Evolutionary conservation across 2,113 vertebrate species (phyloP).

Genomic region (Halichoeres trimaculatus): DNA sequence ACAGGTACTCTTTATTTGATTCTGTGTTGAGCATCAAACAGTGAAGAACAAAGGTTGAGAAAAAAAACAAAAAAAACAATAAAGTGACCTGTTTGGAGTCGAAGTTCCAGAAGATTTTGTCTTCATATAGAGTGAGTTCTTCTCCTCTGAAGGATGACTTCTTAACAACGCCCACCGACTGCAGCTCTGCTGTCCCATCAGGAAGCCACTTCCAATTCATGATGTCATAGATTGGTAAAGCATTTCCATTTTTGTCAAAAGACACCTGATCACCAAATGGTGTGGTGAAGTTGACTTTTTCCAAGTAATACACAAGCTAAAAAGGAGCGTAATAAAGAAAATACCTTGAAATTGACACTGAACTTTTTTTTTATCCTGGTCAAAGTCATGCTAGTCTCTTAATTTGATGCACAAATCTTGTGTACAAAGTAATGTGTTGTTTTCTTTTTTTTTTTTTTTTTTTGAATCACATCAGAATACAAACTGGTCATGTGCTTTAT

Average conservation of each 20-base stretch:
- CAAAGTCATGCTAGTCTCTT: neutral
- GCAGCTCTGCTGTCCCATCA: slow-evolving; percentile 56
- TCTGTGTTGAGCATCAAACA: neutral
- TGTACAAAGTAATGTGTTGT: no score
- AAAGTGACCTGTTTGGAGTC: slow-evolving; percentile 54
- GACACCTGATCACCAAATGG: slow-evolving; percentile 72
- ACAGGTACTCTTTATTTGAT: neutral
- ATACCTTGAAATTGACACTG: neutral
- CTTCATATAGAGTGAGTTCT: slow-evolving; percentile 68
- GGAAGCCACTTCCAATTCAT: slow-evolving; percentile 73
- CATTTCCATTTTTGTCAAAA: slow-evolving; percentile 78
- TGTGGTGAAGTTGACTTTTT: slow-evolving; percentile 77
- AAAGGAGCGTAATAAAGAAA: neutral
- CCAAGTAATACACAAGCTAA: slow-evolving; percentile 74
- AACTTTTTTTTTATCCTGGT: neutral
- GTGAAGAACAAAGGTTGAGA: neutral
- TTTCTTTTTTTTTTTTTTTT: no score
- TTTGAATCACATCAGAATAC: no score
- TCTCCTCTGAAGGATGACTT: slow-evolving; percentile 48
- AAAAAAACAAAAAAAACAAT: slow-evolving; percentile 42
- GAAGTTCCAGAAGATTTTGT: slow-evolving; percentile 52
- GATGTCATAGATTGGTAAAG: slow-evolving; percentile 76
- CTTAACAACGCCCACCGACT: slow-evolving; percentile 67
- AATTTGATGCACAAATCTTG: no score
- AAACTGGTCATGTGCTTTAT: no score